A percentile compares a stretch with the other conserved stretches of the same genome.
Evolutionary conservation across 2,113 vertebrate genomes (phyloP).

Genomic region (Nycticryphes semicollaris): DNA sequence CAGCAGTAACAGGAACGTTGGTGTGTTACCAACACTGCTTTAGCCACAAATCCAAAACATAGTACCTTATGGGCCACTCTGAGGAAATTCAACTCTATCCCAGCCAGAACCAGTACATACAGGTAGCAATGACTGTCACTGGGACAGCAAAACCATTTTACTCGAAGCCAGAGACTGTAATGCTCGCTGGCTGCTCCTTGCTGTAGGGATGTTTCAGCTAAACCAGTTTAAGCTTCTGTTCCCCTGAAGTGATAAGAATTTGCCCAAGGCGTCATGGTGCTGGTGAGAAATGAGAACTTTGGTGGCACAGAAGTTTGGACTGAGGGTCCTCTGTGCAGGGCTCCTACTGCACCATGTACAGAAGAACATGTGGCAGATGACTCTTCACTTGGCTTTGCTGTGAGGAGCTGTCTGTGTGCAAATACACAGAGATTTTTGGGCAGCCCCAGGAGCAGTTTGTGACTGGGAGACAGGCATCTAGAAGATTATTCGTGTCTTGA

Average conservation of each 20-base stretch:
- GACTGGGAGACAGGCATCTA: not conserved
- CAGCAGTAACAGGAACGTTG: not conserved
- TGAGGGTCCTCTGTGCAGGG: not conserved
- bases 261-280: not conserved
- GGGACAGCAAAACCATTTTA: not conserved
- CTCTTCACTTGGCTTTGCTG: not conserved
- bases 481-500: not conserved
- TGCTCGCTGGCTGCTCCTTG: not conserved
- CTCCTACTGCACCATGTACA: not conserved
- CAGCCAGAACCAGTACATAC: not conserved
- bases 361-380: accelerated
- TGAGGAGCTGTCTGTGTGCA: not conserved
- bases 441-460: not conserved
- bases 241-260: not conserved
- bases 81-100: not conserved
- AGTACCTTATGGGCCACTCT: not conserved
- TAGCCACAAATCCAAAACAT: not conserved
- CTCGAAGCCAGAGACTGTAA: not conserved
- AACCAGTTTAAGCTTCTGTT: not conserved
- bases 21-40: not conserved
- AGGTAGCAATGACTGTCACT: not conserved
- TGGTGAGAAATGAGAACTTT: not conserved
- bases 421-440: not conserved
- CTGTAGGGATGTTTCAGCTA: not conserved
- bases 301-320: not conserved